Evolutionary conservation across 2,888 invertebrate genomes (phyloP).

Genomic region (Leptopilina drosophilae): DNA sequence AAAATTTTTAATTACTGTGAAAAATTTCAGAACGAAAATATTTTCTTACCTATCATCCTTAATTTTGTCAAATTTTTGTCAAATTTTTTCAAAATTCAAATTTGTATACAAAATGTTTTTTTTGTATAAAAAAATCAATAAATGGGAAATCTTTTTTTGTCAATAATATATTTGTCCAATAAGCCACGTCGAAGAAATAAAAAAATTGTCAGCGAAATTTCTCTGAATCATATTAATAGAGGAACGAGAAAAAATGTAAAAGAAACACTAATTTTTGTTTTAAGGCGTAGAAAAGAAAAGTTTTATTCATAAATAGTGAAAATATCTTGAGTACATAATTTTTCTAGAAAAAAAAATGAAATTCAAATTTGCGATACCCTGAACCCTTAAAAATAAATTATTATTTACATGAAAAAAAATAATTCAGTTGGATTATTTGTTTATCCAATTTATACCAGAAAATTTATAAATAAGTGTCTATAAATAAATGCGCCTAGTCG

Average conservation of each 20-base stretch:
- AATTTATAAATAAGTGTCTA: not conserved
- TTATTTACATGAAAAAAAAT: conserved; percentile 41
- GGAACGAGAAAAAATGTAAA: not conserved
- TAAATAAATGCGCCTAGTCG: not conserved
- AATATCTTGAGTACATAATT: conserved; percentile 64
- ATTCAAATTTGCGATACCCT: conserved; percentile 60
- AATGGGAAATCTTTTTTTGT: too few relatives aligned
- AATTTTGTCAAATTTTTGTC: conserved; percentile 7
- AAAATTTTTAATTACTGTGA: conserved; percentile 6
- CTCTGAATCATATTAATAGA: too few relatives aligned
- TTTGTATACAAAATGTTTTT: not conserved
- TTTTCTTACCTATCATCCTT: conserved; percentile 21
- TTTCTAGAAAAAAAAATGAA: conserved; percentile 37
- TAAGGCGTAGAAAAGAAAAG: conserved; percentile 51
- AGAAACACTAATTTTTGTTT: conserved; percentile 13
- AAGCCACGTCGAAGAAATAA: too few relatives aligned
- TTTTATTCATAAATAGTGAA: conserved; percentile 65
- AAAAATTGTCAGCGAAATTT: too few relatives aligned
- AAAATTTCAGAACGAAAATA: not conserved
- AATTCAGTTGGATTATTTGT: conserved; percentile 1
- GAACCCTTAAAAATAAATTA: conserved; percentile 61
- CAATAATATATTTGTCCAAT: too few relatives aligned
- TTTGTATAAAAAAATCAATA: not conserved
- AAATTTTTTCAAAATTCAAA: not conserved
- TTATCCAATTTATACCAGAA: not conserved